These are phyloP conservation scores for Chondrosia reniformis DNA, from an alignment of 37 sponge, comb jelly and placozoan species.

Conservation along the genomic window DNA sequence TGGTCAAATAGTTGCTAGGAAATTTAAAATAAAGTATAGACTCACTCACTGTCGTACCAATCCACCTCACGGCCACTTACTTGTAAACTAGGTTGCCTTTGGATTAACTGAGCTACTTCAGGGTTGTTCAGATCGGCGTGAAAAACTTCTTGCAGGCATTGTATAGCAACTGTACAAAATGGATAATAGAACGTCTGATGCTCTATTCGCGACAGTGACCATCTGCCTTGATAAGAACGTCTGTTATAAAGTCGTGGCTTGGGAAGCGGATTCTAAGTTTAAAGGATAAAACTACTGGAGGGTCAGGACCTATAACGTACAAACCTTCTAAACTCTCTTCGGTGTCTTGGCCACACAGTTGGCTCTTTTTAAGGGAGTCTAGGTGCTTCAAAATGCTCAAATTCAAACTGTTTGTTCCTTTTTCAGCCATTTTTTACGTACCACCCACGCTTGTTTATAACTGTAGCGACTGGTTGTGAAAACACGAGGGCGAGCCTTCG, in stretches of 20 bases:
- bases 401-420: too few species aligned
- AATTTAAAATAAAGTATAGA: too few species aligned
- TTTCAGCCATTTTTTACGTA: too few species aligned
- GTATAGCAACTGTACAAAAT: constrained; percentile 33
- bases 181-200: neutral
- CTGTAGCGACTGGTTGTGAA: too few species aligned
- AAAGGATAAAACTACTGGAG: neutral
- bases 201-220: neutral
- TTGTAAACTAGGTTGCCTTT: neutral
- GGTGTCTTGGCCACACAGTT: neutral
- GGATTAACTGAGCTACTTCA: neutral
- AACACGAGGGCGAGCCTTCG: too few species aligned
- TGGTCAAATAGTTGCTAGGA: too few species aligned
- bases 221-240: too few species aligned
- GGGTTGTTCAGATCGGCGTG: constrained; percentile 13
- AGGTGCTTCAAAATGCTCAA: neutral
- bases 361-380: neutral
- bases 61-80: too few species aligned
- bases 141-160: constrained; percentile 47
- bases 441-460: too few species aligned
- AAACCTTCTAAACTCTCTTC: constrained; percentile 6
- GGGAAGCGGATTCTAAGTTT: neutral
- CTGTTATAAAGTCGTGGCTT: neutral
- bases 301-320: too few species aligned
- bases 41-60: too few species aligned